These are phyloP conservation scores for Heptascelio sp. DNA, from an alignment of 2,888 invertebrate species.

Conservation along the genomic window DNA sequence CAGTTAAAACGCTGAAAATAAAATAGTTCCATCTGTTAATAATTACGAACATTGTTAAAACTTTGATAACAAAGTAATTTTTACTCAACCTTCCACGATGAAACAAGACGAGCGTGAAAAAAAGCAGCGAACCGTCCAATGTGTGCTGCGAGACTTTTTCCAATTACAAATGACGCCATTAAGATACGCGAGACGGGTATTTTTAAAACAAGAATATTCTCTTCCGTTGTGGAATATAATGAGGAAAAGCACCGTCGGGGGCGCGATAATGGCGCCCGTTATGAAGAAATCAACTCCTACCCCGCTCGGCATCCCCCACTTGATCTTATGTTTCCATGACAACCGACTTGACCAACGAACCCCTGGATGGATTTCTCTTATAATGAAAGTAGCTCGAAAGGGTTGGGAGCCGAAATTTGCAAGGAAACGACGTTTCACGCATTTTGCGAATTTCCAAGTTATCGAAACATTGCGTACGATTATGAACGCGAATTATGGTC, in stretches of 20 bases:
- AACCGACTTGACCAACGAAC: conserved; percentile 82
- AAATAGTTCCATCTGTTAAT: background rate
- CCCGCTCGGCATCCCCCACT: conserved; percentile 71
- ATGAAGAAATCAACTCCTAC: conserved; percentile 84
- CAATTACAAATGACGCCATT: conserved; percentile 82
- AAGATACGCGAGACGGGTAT: conserved; percentile 74
- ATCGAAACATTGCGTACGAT: background rate
- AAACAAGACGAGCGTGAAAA: conserved; percentile 15
- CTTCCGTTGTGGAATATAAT: conserved; percentile 79
- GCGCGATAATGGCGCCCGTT: conserved; percentile 84
- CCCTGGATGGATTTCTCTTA: conserved; percentile 75
- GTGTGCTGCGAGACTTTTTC: conserved; percentile 76
- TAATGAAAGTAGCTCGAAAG: conserved; percentile 78
- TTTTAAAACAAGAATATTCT: conserved; percentile 83
- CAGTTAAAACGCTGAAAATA: background rate
- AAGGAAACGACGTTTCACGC: background rate
- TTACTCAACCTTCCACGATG: background rate
- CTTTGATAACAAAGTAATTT: background rate
- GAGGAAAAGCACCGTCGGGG: conserved; percentile 76
- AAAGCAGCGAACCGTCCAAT: conserved; percentile 53
- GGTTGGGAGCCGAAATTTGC: conserved; percentile 68
- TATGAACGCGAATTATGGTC: background rate
- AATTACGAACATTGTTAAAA: conserved; percentile 56
- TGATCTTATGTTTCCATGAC: conserved; percentile 81
- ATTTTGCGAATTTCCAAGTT: background rate